A percentile compares a stretch with the other conserved stretches of the same genome.
These are phyloP conservation scores for Acleris literana DNA, from an alignment of 2,888 invertebrate genomes.

Conservation along the genomic window DNA sequence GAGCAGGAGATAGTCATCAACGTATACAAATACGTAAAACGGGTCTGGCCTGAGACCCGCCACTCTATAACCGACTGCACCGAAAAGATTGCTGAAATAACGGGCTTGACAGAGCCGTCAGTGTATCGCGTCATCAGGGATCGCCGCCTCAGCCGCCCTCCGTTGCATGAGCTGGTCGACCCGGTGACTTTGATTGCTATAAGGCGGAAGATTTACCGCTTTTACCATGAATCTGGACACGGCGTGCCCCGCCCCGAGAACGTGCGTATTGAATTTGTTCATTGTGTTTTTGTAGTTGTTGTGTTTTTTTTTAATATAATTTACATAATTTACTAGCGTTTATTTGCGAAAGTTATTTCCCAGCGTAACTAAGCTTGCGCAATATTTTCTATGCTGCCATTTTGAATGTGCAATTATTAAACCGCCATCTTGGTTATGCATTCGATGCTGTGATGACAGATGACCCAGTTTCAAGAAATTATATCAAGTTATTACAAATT, in stretches of 20 bases:
- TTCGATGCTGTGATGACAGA: background rate
- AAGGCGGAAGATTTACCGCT: constrained; percentile 10
- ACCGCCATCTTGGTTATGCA: background rate
- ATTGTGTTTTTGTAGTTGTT: background rate
- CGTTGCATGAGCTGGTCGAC: constrained; percentile 1
- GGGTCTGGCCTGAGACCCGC: background rate
- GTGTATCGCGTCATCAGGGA: background rate
- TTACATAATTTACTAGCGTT: background rate
- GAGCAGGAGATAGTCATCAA: constrained; percentile 1
- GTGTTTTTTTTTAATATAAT: background rate
- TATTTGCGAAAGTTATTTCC: background rate
- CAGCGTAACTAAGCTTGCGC: background rate
- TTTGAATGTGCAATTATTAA: background rate
- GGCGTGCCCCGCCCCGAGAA: constrained; percentile 17
- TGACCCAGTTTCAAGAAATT: background rate
- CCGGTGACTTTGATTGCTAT: background rate
- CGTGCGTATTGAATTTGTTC: background rate
- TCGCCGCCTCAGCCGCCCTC: background rate
- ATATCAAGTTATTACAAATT: too few relatives aligned
- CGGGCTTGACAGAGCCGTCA: background rate
- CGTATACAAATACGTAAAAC: constrained; percentile 11
- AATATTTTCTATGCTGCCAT: background rate
- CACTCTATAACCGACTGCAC: background rate
- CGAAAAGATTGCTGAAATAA: background rate
- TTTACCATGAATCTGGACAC: constrained; percentile 12